Conservation (phyloP, 1,140 invertebrate species). For the Musca vetustissima region DNA sequence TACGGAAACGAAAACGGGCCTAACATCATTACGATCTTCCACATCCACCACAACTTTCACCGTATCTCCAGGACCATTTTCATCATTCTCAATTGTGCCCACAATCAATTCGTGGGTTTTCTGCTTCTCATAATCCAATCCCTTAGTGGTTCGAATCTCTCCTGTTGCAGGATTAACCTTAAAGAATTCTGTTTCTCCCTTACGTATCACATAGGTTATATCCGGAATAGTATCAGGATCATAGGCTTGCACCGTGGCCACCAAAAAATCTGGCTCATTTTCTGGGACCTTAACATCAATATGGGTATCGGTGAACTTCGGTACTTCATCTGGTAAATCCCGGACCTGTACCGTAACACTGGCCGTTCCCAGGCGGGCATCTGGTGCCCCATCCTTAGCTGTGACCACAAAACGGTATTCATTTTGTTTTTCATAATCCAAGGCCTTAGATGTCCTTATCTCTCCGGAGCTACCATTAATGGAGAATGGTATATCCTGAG, state of each 20-base stretch:
- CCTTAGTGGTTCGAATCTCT: conserved; percentile 71
- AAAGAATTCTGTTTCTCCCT: conserved; percentile 78
- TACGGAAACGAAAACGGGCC: conserved; percentile 80
- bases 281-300: conserved; percentile 82
- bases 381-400: conserved; percentile 82
- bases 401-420: conserved; percentile 84
- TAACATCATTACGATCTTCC: conserved; percentile 80
- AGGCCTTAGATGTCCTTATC: conserved; percentile 71
- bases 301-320: conserved; percentile 71
- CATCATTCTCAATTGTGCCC: conserved; percentile 79
- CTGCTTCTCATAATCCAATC: conserved; percentile 78
- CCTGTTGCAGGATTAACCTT: conserved; percentile 78
- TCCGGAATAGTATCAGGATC: conserved; percentile 79
- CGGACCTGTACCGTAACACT: conserved; percentile 74
- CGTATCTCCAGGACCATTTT: conserved; percentile 69
- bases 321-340: conserved; percentile 83
- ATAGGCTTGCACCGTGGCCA: conserved; percentile 70
- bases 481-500: conserved; percentile 74
- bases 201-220: conserved; percentile 81
- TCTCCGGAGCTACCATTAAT: conserved; percentile 79
- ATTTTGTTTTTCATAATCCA: conserved; percentile 83
- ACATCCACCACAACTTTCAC: conserved; percentile 77
- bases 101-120: conserved; percentile 73
- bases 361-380: conserved; percentile 82
- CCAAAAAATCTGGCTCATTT: conserved; percentile 74